A percentile compares a stretch with the other conserved stretches of the same genome.
phyloP scores from a whole-genome alignment of 2,888 invertebrate genomes.

The Liposcelis brunnea region DNA sequence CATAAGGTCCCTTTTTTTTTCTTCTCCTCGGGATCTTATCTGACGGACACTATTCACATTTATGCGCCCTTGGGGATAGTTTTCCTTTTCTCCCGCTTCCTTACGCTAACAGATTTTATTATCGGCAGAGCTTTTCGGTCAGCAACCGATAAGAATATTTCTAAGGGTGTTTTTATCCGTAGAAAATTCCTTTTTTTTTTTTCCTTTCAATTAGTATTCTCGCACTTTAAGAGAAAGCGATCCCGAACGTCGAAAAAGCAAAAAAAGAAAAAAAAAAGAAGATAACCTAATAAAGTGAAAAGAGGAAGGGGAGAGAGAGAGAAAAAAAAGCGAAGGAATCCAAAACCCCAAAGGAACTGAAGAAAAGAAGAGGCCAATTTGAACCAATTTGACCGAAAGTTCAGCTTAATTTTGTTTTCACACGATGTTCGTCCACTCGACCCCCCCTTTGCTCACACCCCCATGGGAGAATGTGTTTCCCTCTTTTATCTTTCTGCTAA shows the following conservation, averaged over 20 bases:
- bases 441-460: no score
- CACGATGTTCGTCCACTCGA: conserved; percentile 22
- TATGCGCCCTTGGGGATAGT: conserved; percentile 1
- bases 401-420: conserved; percentile 38
- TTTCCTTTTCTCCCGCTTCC: no score
- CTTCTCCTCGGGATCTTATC: neutral
- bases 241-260: neutral
- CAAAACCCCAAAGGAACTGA: conserved; percentile 25
- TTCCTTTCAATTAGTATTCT: no score
- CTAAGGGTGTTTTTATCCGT: no score
- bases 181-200: no score
- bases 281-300: neutral
- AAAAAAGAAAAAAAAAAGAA: neutral
- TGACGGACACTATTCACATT: conserved; percentile 8
- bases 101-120: no score
- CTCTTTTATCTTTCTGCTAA: no score
- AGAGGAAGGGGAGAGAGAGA: neutral
- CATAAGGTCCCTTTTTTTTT: neutral
- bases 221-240: neutral
- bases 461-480: no score
- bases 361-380: conserved; percentile 33
- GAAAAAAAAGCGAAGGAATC: conserved; percentile 22
- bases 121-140: no score
- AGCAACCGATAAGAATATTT: no score
- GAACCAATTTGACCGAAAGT: conserved; percentile 41